Evolutionary conservation across 2,797 vertebrate species (phyloP).

Genomic region (Alfaro cultratus): DNA sequence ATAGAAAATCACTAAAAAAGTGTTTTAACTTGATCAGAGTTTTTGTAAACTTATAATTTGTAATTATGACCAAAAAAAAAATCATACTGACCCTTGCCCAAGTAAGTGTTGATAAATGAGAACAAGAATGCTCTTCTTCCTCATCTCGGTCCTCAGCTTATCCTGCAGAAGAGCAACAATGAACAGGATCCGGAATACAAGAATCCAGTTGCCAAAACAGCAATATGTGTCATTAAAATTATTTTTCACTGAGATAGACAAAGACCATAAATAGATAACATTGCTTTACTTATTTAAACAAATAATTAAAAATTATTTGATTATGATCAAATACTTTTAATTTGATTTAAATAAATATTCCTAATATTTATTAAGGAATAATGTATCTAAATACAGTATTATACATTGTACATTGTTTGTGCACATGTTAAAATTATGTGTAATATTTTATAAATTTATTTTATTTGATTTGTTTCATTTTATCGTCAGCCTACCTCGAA

Average conservation of each 20-base stretch:
- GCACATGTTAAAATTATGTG: not conserved
- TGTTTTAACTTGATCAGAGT: not conserved
- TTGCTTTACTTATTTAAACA: not conserved
- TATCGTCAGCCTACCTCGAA: not conserved
- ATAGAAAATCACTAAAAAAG: not conserved
- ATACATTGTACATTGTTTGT: not conserved
- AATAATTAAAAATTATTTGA: not conserved
- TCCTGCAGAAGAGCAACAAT: conserved; percentile 79
- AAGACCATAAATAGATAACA: not conserved
- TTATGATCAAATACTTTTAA: too few relatives aligned
- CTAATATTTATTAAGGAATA: too few relatives aligned
- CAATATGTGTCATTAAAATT: not conserved
- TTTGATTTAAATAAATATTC: too few relatives aligned
- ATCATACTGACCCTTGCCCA: conserved; percentile 88
- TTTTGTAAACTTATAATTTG: not conserved
- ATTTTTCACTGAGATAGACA: not conserved
- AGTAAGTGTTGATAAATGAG: conserved; percentile 92
- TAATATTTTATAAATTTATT: not conserved
- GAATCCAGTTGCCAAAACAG: not conserved
- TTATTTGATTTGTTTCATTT: not conserved
- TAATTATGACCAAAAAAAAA: not conserved
- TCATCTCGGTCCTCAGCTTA: conserved; percentile 85
- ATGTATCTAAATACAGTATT: too few relatives aligned
- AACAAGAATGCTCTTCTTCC: conserved; percentile 90
- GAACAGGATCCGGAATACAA: not conserved